Conservation (phyloP, 2,888 invertebrate genomes). For the Colletes collaris region DNA sequence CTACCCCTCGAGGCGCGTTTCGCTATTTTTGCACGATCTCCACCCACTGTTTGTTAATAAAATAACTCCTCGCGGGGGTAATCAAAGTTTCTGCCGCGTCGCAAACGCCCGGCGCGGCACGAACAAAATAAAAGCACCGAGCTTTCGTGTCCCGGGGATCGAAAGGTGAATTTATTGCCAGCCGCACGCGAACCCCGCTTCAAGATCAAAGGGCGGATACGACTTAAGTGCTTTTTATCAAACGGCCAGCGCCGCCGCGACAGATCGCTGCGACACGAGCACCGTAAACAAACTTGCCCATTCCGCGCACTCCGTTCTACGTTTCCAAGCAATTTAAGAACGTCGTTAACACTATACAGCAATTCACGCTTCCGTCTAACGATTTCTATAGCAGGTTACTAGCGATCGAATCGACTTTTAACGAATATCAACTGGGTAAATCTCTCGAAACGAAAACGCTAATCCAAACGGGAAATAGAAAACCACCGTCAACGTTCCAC, state of each 20-base stretch:
- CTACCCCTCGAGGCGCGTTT: too few relatives aligned
- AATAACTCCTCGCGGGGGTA: too few relatives aligned
- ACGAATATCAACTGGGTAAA: too few relatives aligned
- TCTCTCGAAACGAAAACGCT: too few relatives aligned
- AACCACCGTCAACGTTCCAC: constrained; percentile 2
- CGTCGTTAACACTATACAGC: background rate
- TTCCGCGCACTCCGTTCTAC: constrained; percentile 1
- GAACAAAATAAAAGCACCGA: constrained; percentile 41
- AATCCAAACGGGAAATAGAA: background rate
- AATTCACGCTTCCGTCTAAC: background rate
- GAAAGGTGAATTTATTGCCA: constrained; percentile 64
- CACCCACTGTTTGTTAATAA: too few relatives aligned
- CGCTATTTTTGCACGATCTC: too few relatives aligned
- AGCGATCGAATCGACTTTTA: too few relatives aligned
- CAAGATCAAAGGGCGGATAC: constrained; percentile 68
- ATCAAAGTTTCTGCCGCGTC: too few relatives aligned
- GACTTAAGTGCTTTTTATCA: constrained; percentile 69
- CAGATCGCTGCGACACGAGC: constrained; percentile 49
- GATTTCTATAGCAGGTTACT: too few relatives aligned
- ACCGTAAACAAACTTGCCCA: constrained; percentile 4
- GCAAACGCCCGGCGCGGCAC: background rate
- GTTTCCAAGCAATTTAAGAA: background rate
- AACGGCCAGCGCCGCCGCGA: constrained; percentile 49
- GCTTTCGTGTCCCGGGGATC: constrained; percentile 52
- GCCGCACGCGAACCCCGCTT: constrained; percentile 62